Percentiles rank a stretch among this genome's conserved stretches.
Evolutionary conservation across 2,797 vertebrate species (phyloP).

Genomic region (Podarcis lilfordi): DNA sequence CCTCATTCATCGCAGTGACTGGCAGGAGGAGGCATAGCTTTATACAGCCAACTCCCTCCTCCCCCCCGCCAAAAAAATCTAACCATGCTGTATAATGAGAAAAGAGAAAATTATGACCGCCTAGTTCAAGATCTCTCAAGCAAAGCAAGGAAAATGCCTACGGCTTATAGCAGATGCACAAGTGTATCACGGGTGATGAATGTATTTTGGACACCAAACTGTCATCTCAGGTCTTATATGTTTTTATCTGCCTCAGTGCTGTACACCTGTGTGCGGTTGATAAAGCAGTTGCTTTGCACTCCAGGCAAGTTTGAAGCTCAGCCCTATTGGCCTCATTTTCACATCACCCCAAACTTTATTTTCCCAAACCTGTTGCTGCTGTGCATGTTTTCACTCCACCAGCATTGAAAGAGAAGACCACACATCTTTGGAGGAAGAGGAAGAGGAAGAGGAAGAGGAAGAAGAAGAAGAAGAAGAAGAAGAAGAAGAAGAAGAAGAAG

Average conservation of each 20-base stretch:
- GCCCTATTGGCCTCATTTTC: slow-evolving; percentile 36
- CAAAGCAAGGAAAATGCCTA: slow-evolving; percentile 43
- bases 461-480: background rate
- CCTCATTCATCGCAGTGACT: background rate
- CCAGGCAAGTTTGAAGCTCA: slow-evolving; percentile 31
- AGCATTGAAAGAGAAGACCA: background rate
- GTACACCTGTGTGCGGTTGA: slow-evolving; percentile 41
- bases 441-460: background rate
- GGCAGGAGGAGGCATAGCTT: background rate
- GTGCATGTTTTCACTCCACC: no score
- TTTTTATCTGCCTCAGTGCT: slow-evolving; percentile 53
- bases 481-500: background rate
- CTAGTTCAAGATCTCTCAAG: slow-evolving; percentile 43
- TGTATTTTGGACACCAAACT: slow-evolving; percentile 52
- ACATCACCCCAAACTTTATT: slow-evolving; percentile 21
- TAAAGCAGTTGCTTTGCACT: slow-evolving; percentile 45
- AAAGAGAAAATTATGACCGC: slow-evolving; percentile 33
- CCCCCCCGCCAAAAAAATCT: background rate
- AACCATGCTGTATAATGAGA: background rate
- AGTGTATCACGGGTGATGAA: slow-evolving; percentile 45
- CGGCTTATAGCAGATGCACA: slow-evolving; percentile 55
- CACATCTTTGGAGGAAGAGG: background rate
- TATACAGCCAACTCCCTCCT: background rate
- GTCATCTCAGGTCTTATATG: slow-evolving; percentile 52
- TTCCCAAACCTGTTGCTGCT: background rate